Evolutionary conservation across 2,113 vertebrate species (phyloP).

Genomic region (Potamarius usumacintae): DNA sequence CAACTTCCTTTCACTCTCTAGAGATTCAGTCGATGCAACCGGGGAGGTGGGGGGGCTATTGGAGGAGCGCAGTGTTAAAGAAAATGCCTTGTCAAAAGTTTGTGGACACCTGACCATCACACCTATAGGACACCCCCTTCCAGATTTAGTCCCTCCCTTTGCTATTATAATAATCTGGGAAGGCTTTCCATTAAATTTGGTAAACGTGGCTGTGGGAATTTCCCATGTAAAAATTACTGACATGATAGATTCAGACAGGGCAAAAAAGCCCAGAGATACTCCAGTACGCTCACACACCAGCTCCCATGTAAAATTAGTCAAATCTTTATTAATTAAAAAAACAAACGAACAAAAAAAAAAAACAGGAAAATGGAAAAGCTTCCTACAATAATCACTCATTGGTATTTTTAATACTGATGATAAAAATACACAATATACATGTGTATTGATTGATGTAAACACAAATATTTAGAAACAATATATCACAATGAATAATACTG

Average conservation of each 20-base stretch:
- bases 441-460: slow-evolving; percentile 55
- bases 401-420: slow-evolving; percentile 88
- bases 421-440: slow-evolving; percentile 58
- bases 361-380: slow-evolving; percentile 97
- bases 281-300: not conserved
- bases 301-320: not conserved
- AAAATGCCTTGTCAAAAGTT: no score
- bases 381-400: slow-evolving; percentile 90
- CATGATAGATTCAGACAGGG: not conserved
- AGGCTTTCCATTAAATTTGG: no score
- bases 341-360: slow-evolving; percentile 78
- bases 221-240: not conserved
- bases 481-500: slow-evolving; percentile 54
- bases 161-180: no score
- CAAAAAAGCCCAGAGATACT: not conserved
- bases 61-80: no score
- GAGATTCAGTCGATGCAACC: no score
- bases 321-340: no score
- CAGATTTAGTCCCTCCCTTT: no score
- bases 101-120: no score
- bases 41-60: no score
- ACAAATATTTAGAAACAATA: slow-evolving; percentile 51
- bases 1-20: no score
- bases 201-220: no score
- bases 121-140: no score